Conservation (phyloP, 2,113 vertebrate genomes). For the Eublepharis macularius region DNA sequence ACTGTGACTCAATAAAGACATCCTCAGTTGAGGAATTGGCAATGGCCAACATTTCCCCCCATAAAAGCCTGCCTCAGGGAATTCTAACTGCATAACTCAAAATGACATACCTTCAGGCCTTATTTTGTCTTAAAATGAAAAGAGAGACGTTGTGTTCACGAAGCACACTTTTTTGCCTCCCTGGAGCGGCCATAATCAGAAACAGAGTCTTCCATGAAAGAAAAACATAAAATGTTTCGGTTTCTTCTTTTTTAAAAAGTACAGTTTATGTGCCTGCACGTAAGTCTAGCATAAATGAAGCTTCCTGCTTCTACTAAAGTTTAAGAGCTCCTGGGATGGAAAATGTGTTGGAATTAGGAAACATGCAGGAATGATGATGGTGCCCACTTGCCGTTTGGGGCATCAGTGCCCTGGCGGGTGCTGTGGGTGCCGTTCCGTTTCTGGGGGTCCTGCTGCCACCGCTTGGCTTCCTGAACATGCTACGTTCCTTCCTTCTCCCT, state of each 20-base stretch:
- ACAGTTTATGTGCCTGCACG: not conserved
- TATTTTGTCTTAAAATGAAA: slow-evolving; percentile 28
- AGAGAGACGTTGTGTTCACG: not conserved
- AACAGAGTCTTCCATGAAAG: not conserved
- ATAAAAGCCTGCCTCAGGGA: not conserved
- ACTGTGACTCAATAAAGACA: slow-evolving; percentile 23
- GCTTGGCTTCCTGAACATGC: no score
- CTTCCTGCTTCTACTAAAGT: slow-evolving; percentile 4
- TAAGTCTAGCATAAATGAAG: not conserved
- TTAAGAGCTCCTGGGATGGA: slow-evolving; percentile 5
- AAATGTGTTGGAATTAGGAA: slow-evolving; percentile 6
- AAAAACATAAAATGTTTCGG: not conserved
- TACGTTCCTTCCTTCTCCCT: no score
- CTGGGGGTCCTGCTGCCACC: no score
- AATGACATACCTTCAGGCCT: not conserved
- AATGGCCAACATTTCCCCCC: slow-evolving; percentile 14
- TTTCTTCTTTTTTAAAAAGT: not conserved
- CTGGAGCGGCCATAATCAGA: slow-evolving; percentile 1
- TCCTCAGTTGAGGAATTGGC: slow-evolving; percentile 9
- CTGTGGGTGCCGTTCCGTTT: no score
- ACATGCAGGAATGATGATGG: not conserved
- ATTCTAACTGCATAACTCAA: slow-evolving; percentile 3
- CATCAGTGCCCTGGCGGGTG: no score
- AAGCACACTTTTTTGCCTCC: slow-evolving; percentile 7
- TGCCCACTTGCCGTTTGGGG: no score